Evolutionary conservation across 2,113 vertebrate genomes (phyloP), one percentile per base, ranked within the genome.

Genomic region (Serinus canaria): DNA sequence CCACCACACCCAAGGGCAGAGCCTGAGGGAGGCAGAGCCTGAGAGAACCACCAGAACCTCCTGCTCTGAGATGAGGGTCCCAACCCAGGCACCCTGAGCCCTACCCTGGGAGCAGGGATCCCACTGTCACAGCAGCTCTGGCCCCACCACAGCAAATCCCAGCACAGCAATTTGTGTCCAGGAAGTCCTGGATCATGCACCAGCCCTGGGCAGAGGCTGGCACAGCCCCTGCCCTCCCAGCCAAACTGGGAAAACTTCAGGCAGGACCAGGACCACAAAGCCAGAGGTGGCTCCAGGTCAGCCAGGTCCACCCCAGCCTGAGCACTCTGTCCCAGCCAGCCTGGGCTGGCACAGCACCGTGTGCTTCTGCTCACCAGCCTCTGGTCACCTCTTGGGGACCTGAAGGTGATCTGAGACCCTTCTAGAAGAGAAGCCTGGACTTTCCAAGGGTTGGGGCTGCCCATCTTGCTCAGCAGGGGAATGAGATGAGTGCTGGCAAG

Each of bases 261-360:
- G 19, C 28, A 59, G 31, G 37, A 53, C 16, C 1, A 1, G 37
- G 39, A 43, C 20, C 3, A 5, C 27, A 63, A 68, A 84, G 16
- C 10, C 52, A 93, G 35, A 5, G 2, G 28, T 6, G 7, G 49
- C 21, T 82, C 46, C 6, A 5, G 39, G 47, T 89, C 62, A 81
- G 75, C 11, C 49, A 37, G 30, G 15, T 39, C 33, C 52, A 43
- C 4, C 35, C 28, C 67, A 76, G 53, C 10, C 53, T 9, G 35
- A 44, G n/a, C 55, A 33, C 28, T 73, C 39, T 15, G 27, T 23
- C 41, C 46, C 62, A 64, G 6, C 13, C 18, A 39, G 52, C 8
- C 30, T 1, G 1, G 52, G 46, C 20, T 78, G 79, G 21, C 62
- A 73, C 1, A 3, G 39, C 55, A 50, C 31, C 1, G 0, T 1